Base-by-base conservation (phyloP, 2,888 invertebrate genomes). In the Acholoe squamosa region DNA sequence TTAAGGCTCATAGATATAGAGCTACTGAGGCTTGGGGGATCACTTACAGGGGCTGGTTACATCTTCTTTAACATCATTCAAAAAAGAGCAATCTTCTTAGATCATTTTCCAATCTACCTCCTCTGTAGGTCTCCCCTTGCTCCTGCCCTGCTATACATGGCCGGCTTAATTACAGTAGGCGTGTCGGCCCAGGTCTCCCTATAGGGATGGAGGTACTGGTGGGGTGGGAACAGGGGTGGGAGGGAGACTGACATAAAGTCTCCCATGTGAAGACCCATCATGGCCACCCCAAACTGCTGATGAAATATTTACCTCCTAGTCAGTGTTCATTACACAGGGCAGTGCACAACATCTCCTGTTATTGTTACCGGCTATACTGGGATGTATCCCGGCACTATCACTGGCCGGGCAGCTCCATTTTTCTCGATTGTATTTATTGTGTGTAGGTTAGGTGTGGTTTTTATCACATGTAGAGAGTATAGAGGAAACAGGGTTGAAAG, bases 261-360 rank as follows among this genome's bases (percentile, higher is more conserved):
- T 80, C 80, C 43, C 80, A 14, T 43, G 22, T 80, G 80, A 34
- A n/a, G 80, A 80, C 80, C 33, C 80, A 43, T 80, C 80, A 43
- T 43, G 80, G 76, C 19, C 43, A 16, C 33, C 34, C 22, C 33
- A 43, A 80, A 80, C 80, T 43, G 7, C n/a, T 33, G 80, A 80
- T 80, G 80, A 33, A 80, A 80, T 80, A 80, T 80, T 80, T 80
- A 80, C 43, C 80, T 14, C 34, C 25, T 34, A 33, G 80, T 80
- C 80, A 80, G 80, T 80, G 43, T 80, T 80, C 80, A 80, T 80
- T 80, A 34, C 80, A 43, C 22, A 33, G 22, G 34, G 80, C 80
- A 43, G 22, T 43, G 43, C 80, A 34, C 80, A 34, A 5, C 19
- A 34, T 22, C 33, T 22, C 43, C 34, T 33, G 34, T 80, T 80